Evolutionary conservation across 2,888 invertebrate genomes (phyloP).

Genomic region (Spodoptera picta): DNA sequence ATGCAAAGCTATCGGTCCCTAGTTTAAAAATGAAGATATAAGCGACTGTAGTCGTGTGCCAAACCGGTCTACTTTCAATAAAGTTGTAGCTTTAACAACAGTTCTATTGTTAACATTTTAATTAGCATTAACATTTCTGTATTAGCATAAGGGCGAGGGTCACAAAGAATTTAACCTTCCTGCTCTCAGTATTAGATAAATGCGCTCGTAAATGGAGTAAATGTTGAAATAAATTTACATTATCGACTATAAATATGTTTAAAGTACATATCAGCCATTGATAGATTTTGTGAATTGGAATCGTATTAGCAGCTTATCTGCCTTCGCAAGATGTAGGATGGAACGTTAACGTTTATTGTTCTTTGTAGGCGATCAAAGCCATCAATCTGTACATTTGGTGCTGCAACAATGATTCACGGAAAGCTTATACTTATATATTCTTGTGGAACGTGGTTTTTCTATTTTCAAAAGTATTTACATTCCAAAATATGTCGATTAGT

Average conservation of each 20-base stretch:
- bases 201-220: constrained; percentile 39
- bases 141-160: constrained; percentile 75
- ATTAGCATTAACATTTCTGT: constrained; percentile 74
- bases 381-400: neutral
- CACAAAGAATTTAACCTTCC: constrained; percentile 53
- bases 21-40: constrained; percentile 56
- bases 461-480: too few relatives aligned
- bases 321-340: constrained; percentile 38
- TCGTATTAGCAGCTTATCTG: constrained; percentile 45
- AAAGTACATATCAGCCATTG: constrained; percentile 38
- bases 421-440: too few relatives aligned
- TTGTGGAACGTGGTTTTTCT: too few relatives aligned
- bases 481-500: too few relatives aligned
- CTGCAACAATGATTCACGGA: neutral
- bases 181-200: constrained; percentile 60
- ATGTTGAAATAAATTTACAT: constrained; percentile 33
- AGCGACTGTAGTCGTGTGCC: constrained; percentile 67
- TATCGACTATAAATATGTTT: constrained; percentile 46
- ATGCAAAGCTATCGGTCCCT: constrained; percentile 56
- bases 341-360: constrained; percentile 4
- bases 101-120: constrained; percentile 84
- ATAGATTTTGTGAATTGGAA: constrained; percentile 39
- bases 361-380: constrained; percentile 7
- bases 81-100: constrained; percentile 67
- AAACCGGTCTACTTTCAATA: constrained; percentile 79